A percentile compares a stretch with the other conserved stretches of the same genome.
phyloP scores from a whole-genome alignment of 2,888 invertebrate genomes.

The Pecten maximus region DNA sequence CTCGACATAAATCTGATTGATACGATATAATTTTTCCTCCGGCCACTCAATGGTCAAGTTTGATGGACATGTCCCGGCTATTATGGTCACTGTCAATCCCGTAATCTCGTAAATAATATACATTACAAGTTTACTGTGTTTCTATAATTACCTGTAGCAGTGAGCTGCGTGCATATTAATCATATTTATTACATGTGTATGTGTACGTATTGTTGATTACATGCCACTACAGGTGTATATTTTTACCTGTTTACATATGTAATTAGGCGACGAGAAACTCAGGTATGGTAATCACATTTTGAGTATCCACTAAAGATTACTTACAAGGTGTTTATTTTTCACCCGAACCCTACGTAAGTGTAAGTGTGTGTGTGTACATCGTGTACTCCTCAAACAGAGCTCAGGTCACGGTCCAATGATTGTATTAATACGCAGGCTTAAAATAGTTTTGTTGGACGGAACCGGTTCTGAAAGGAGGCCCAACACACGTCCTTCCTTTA shows the following conservation, averaged over 20 bases:
- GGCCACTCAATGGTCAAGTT: not conserved
- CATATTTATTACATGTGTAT: not conserved
- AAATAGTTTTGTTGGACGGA: constrained; percentile 47
- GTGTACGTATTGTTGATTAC: not conserved
- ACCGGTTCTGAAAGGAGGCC: constrained; percentile 56
- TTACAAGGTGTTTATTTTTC: not conserved
- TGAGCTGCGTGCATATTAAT: not conserved
- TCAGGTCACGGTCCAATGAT: not conserved
- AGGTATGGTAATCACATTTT: not conserved
- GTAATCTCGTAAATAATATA: not conserved
- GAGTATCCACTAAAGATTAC: not conserved
- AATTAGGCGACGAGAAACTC: not conserved
- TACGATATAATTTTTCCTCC: not conserved
- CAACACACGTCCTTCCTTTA: constrained; percentile 24
- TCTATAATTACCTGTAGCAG: not conserved
- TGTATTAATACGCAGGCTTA: constrained; percentile 35
- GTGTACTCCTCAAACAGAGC: not conserved
- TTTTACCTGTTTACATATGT: not conserved
- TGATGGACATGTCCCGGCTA: not conserved
- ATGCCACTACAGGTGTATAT: not conserved
- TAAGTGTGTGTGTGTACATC: not conserved
- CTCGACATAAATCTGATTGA: not conserved
- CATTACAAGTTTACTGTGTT: not conserved
- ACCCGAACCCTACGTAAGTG: not conserved
- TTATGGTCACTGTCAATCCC: not conserved